A percentile compares a stretch with the other conserved stretches of the same genome.
These are phyloP conservation scores for Polietes domitor DNA, from an alignment of 2,888 invertebrate genomes.

Conservation along the genomic window DNA sequence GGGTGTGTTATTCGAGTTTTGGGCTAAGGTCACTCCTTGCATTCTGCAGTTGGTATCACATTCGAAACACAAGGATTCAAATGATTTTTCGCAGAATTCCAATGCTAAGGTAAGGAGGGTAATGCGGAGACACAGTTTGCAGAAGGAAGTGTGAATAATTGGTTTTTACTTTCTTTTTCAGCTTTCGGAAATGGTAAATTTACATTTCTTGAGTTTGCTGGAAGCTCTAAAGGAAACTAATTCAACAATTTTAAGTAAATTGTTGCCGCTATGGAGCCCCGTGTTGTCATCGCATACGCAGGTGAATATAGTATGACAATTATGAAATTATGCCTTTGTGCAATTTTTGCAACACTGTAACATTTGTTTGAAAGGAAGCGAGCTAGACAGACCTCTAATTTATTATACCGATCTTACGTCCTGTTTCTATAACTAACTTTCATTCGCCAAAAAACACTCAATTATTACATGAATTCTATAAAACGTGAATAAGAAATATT, in stretches of 20 bases:
- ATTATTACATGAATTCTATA: too few relatives aligned
- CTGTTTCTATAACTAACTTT: too few relatives aligned
- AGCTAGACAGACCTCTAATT: too few relatives aligned
- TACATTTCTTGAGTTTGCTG: constrained; percentile 96
- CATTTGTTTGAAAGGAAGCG: too few relatives aligned
- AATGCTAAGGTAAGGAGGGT: constrained; percentile 69
- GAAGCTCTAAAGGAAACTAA: constrained; percentile 97
- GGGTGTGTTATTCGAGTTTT: constrained; percentile 96
- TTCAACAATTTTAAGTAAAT: constrained; percentile 94
- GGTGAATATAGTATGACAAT: constrained; percentile 77
- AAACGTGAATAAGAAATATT: too few relatives aligned
- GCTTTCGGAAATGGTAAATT: constrained; percentile 98
- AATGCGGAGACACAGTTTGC: neutral
- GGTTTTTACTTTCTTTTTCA: constrained; percentile 79
- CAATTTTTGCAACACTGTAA: too few relatives aligned
- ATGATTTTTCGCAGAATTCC: constrained; percentile 71
- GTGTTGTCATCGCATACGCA: constrained; percentile 95
- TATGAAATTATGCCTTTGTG: too few relatives aligned
- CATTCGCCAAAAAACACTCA: too few relatives aligned
- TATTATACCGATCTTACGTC: too few relatives aligned
- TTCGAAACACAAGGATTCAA: constrained; percentile 88
- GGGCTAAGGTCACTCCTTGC: constrained; percentile 98
- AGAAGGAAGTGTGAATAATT: neutral
- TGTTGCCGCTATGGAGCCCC: constrained; percentile 97
- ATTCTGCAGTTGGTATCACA: constrained; percentile 95